Base-by-base conservation (phyloP, 2,888 invertebrate species). In the Caenorhabditis sp. region DNA sequence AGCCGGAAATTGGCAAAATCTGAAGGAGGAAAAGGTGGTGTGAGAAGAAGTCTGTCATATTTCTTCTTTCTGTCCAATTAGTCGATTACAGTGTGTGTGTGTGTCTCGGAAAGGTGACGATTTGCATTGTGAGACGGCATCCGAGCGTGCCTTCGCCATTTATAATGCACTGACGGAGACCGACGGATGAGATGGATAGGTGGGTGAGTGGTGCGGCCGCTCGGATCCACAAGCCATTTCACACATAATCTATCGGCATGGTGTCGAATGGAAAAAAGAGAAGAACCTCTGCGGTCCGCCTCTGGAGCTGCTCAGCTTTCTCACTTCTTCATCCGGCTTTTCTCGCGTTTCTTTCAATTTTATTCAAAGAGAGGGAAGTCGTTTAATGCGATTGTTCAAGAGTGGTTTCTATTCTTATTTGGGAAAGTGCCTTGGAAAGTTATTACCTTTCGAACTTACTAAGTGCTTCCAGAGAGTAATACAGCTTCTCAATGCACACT, bases 181-280 rank as follows among this genome's bases (percentile, higher is more conserved):
- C 35, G 22, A 6, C 41, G 39, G 56, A 30, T 30, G 56, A 39
- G 50, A 68, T 50, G 66, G 66, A 53, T 63, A 63, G 63, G 63
- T 63, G 20, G 13, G 56, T 15, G 53, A 9, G 20, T 20, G 35
- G 45, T 32, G 17, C 26, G 37, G 32, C 20, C 32, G 2, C 30
- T 48, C 45, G 56, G 37, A 66, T 55, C 66, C 56, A 39, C 37
- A 66, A 48, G 58, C 58, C 56, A 56, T 58, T 66, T 58, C 68
- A 68, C 68, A 68, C 68, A 68, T 68, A 68, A 68, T 68, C 68
- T 68, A 68, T 68, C 52, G 68, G 56, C 48, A 37, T 46, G 53
- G 43, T 43, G 56, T 45, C 15, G 32, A 17, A 32, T 15, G 27
- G 20, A 15, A 26, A 41, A 58, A 55, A 53, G 53, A 43, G 26